Percentiles rank a stretch among this genome's conserved stretches.
phyloP scores from a whole-genome alignment of 2,797 vertebrate species.

The Myiothlypis coronata region DNA sequence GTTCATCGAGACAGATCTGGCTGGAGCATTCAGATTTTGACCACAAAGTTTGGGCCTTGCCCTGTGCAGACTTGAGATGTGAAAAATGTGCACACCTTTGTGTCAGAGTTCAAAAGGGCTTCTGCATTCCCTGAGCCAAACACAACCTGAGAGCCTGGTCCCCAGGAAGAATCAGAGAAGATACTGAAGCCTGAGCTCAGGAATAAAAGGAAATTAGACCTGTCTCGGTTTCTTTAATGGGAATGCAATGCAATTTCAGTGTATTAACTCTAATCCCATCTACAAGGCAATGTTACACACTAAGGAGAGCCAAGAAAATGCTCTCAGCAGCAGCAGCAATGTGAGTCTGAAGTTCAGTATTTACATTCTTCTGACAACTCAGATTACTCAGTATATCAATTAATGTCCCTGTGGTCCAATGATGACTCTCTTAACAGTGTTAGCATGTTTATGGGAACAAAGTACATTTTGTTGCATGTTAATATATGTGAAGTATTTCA shows the following conservation, averaged over 20 bases:
- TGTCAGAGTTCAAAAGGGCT: background rate
- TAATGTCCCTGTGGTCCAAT: background rate
- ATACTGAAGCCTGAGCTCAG: background rate
- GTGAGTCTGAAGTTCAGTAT: background rate
- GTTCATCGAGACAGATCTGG: background rate
- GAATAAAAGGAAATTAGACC: background rate
- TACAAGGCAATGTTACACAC: background rate
- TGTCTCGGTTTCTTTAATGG: background rate
- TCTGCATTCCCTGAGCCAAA: background rate
- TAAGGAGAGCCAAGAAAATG: background rate
- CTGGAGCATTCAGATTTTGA: background rate
- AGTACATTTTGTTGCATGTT: background rate
- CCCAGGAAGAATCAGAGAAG: background rate
- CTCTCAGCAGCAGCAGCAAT: background rate
- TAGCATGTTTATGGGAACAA: background rate
- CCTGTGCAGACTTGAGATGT: background rate
- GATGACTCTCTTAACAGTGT: background rate
- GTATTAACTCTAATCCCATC: background rate
- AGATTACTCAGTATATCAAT: background rate
- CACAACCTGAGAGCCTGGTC: background rate
- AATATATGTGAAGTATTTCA: background rate
- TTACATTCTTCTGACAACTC: background rate
- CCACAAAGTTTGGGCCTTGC: background rate
- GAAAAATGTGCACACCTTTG: background rate
- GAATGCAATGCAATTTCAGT: background rate